Evolutionary conservation across 2,113 vertebrate species (phyloP).

Genomic region (Protobothrops mucrosquamatus): DNA sequence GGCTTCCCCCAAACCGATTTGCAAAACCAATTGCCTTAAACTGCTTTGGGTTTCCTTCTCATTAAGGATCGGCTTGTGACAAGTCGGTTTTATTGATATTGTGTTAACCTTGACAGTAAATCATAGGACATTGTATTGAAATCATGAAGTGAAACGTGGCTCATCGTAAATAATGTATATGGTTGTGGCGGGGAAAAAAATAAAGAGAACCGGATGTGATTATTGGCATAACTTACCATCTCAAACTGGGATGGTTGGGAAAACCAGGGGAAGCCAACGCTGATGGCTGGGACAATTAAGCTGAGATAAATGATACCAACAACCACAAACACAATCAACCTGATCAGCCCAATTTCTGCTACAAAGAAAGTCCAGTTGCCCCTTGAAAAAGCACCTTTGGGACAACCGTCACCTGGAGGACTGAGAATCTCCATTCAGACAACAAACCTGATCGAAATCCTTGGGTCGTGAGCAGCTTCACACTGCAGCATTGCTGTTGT

Average conservation of each 20-base stretch:
- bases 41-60: constrained; percentile 65
- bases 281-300: constrained; percentile 30
- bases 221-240: constrained; percentile 47
- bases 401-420: not conserved
- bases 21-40: constrained; percentile 60
- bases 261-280: constrained; percentile 10
- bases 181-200: constrained; percentile 51
- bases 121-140: constrained; percentile 63
- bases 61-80: constrained; percentile 70
- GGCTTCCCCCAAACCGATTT: constrained; percentile 10
- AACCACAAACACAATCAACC: constrained; percentile 63
- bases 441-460: constrained; percentile 81
- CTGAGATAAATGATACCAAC: constrained; percentile 19
- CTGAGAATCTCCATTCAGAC: not conserved
- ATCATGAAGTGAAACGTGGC: constrained; percentile 64
- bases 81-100: constrained; percentile 68
- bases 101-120: constrained; percentile 74
- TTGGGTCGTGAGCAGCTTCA: constrained; percentile 83
- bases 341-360: constrained; percentile 58
- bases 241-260: constrained; percentile 46
- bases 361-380: not conserved
- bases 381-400: not conserved
- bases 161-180: constrained; percentile 72
- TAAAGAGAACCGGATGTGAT: constrained; percentile 61
- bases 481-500: constrained; percentile 85